Base-by-base conservation (phyloP, 2,888 invertebrate genomes). In the Chaitophorus viminalis region DNA sequence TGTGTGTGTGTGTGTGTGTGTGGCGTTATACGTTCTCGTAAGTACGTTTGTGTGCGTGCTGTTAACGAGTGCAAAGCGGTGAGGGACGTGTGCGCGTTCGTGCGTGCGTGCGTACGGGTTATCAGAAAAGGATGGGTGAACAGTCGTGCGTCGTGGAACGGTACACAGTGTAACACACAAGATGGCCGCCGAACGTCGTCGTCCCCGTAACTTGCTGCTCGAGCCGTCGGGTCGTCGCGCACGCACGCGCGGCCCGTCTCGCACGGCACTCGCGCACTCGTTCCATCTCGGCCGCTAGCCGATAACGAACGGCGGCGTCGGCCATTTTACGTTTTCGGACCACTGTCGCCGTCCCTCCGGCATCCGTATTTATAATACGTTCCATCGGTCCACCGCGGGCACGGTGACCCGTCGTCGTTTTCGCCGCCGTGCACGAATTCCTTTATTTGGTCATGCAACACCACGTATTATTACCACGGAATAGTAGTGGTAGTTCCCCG, bases 81-180 rank as follows among this genome's bases (percentile, higher is more conserved):
- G 46, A 46, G 39, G n/a, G 33, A 0, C 39, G 29, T 5, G 70
- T 39, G 70, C 70, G 36, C 54, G 68, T 29, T 11, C 25, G 11
- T 52, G 52, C 39, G 85, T 54, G 60, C 31, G 60, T 17, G 39
- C 25, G 85, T 21, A 60, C 81, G 81, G 81, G 87, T 87, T 87
- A 87, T 87, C 87, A 87, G 87, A 87, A 81, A 81, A 87, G 81
- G 74, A 81, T 21, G 81, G 81, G 17, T 17, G 86, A 60, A 72
- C 36, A 6, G 68, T 17, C 31, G 21, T 3, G 33, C 25, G 39
- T 52, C 31, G 78, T 74, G 74, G 74, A 33, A 78, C 18, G 21
- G 70, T 33, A 31, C 78, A 77, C 77, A 77, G 77, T 1, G 75
- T 75, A 60, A 70, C 54, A 52, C 21, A 87, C 87, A 87, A 87